Conservation (phyloP, 2,113 vertebrate species). For the Rhadina sibilatrix region DNA sequence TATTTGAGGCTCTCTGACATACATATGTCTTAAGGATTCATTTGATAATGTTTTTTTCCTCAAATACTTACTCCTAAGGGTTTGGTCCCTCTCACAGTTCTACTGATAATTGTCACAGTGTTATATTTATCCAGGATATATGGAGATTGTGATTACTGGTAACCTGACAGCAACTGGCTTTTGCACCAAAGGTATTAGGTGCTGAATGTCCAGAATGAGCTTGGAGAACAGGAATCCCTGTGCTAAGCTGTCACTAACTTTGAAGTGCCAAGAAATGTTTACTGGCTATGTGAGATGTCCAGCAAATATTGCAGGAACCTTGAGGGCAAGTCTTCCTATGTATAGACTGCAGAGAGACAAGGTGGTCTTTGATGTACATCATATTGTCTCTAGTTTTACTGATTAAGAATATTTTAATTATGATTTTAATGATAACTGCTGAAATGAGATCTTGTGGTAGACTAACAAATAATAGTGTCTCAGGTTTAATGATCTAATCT, state of each 20-base stretch:
- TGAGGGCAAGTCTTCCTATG: not conserved
- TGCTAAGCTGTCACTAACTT: not conserved
- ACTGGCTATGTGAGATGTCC: not conserved
- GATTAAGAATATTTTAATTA: not conserved
- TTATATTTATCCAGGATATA: not conserved
- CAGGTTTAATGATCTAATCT: not conserved
- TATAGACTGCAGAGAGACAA: not conserved
- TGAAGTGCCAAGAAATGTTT: not conserved
- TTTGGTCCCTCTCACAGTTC: not conserved
- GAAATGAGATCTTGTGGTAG: not conserved
- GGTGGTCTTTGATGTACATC: not conserved
- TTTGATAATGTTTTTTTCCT: not conserved
- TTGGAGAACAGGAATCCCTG: not conserved
- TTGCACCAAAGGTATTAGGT: not conserved
- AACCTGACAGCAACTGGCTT: not conserved
- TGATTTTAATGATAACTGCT: not conserved
- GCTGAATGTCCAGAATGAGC: not conserved
- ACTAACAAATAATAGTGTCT: not conserved
- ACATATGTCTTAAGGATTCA: not conserved
- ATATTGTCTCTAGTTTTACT: not conserved
- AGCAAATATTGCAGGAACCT: not conserved
- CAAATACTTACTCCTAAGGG: not conserved
- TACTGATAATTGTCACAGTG: not conserved
- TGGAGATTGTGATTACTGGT: not conserved
- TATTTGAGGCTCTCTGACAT: not conserved